Conservation (phyloP, 64 coral and sea anemone genomes). For the Stylophora pistillata region DNA sequence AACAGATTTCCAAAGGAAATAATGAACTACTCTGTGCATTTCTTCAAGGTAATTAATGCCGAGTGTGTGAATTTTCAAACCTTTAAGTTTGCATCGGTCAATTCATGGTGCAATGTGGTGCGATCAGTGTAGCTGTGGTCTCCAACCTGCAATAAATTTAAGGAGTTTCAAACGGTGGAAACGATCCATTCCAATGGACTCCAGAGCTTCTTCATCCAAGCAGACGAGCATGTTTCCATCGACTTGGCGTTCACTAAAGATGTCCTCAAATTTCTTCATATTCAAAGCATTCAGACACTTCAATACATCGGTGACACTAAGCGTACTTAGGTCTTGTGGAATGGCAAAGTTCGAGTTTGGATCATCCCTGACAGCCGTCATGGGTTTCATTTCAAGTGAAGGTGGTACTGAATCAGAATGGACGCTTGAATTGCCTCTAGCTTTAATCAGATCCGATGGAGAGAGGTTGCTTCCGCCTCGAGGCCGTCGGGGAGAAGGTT, state of each 20-base stretch:
- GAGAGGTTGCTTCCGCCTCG: too few species aligned
- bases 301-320: slow-evolving; percentile 50
- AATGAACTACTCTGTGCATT: too few species aligned
- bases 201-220: slow-evolving; percentile 73
- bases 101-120: background rate
- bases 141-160: slow-evolving; percentile 75
- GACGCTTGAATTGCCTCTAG: too few species aligned
- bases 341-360: slow-evolving; percentile 11
- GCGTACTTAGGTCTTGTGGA: slow-evolving; percentile 28
- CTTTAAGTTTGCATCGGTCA: background rate
- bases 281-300: slow-evolving; percentile 64
- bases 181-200: slow-evolving; percentile 62
- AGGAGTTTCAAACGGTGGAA: slow-evolving; percentile 85
- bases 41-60: too few species aligned
- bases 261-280: slow-evolving; percentile 47
- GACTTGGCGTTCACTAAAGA: slow-evolving; percentile 66
- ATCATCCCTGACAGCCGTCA: background rate
- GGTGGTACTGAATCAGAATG: background rate
- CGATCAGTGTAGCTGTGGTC: slow-evolving; percentile 43
- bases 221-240: slow-evolving; percentile 77
- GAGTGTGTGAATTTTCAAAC: too few species aligned
- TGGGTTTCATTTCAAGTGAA: background rate
- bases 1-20: too few species aligned
- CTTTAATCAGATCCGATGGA: too few species aligned
- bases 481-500: background rate